Base-by-base conservation (phyloP, 1,140 invertebrate species). In the Sarcophaga bullata region DNA sequence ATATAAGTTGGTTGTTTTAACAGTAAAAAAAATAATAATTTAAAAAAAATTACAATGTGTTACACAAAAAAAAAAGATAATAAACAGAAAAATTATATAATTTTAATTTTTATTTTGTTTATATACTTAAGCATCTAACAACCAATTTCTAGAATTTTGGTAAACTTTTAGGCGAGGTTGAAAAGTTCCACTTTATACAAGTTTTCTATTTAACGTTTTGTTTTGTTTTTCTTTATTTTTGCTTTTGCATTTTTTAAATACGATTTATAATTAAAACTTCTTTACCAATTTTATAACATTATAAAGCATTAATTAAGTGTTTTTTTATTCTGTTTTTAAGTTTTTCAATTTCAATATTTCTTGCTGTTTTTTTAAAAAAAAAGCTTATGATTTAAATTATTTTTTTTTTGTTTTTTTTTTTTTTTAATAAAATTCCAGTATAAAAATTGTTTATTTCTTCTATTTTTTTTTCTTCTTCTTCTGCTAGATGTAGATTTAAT, bases 91-190 rank as follows among this genome's bases (percentile, higher is more conserved):
- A 58, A 58, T 58, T 58, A n/a, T 37, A 58, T 9, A 15, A 15
- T 15, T 68, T 68, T 68, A 68, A 68, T 10, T 52, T 52, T 52
- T 52, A 52, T 52, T 10, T 52, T 52, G 0, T 10, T 13, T 52
- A 52, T 52, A 52, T 3, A 52, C 48, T 78, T 49, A 78, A 17
- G 3, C 8, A 68, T 68, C n/a, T 19, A 68, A 19, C 75, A 78
- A 78, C 75, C 75, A 78, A 78, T 78, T 52, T 78, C 17, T 68
- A 68, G 75, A 78, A 48, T 19, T 78, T 58, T 78, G 50, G 75
- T 48, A 50, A 58, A 62, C 58, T 19, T n/a, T n/a, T 62, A 47
- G 50, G 80, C 80, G 80, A 80, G 80, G 80, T 58, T 80, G 8
- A 58, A n/a, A 80, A 62, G 80, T 80, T 80, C 80, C 80, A 80